These are phyloP conservation scores for Aphis gossypii DNA, from an alignment of 1,140 invertebrate genomes.

Conservation along the genomic window DNA sequence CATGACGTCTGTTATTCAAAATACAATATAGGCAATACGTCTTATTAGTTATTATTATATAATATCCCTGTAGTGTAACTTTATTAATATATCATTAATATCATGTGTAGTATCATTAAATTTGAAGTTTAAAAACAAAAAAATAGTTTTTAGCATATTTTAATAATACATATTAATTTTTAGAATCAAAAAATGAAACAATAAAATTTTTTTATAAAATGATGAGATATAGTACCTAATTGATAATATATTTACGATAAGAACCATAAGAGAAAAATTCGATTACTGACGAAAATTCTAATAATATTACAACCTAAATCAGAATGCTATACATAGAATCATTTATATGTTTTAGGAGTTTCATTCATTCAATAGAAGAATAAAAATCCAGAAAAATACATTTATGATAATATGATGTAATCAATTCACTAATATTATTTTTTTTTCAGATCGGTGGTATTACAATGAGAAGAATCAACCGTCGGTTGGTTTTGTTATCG, in stretches of 20 bases:
- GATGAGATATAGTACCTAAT: background rate
- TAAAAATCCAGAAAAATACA: background rate
- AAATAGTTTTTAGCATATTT: background rate
- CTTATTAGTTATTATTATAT: background rate
- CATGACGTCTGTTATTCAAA: background rate
- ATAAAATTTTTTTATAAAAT: background rate
- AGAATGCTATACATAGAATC: background rate
- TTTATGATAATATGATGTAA: background rate
- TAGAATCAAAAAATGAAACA: background rate
- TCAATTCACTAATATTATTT: background rate
- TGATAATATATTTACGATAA: background rate
- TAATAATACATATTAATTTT: background rate
- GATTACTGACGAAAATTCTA: background rate
- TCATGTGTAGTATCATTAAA: background rate
- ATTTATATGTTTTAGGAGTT: background rate
- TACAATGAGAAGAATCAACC: conserved; percentile 57
- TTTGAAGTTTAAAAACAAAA: background rate
- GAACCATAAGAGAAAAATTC: background rate
- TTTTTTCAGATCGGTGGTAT: conserved; percentile 52
- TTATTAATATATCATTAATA: too few relatives aligned
- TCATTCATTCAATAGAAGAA: background rate
- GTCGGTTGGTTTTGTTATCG: conserved; percentile 56
- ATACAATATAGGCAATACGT: background rate
- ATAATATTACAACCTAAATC: background rate
- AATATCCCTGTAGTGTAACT: background rate